Conservation (phyloP, 1,140 invertebrate genomes). For the Paraescarpia echinospica region DNA sequence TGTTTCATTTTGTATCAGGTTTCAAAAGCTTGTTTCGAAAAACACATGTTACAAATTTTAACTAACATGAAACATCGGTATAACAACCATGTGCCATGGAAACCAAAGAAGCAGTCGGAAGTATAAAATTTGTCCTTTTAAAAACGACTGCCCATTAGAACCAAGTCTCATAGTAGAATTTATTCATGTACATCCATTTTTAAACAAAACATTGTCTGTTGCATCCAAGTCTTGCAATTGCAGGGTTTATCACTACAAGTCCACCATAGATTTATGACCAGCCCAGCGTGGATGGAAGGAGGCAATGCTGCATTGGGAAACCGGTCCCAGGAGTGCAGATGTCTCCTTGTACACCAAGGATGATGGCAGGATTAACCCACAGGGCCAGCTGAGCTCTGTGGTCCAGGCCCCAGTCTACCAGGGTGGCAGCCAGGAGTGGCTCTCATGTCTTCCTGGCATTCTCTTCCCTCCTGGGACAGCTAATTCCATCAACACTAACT, state of each 20-base stretch:
- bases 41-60: background rate
- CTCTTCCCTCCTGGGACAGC: background rate
- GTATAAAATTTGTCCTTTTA: no score
- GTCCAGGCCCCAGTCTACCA: background rate
- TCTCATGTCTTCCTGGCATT: background rate
- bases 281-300: background rate
- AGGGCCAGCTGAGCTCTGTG: background rate
- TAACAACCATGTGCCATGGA: background rate
- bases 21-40: background rate
- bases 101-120: background rate
- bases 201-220: no score
- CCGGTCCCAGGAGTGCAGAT: background rate
- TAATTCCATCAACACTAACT: constrained; percentile 6
- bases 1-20: background rate
- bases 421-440: background rate
- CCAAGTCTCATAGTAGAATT: background rate
- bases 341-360: background rate
- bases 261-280: background rate
- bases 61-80: background rate
- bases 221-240: no score
- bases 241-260: background rate
- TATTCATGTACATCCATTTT: no score
- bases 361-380: background rate
- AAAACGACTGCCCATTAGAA: no score
- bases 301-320: background rate